These are phyloP conservation scores for Tympanuchus pallidicinctus DNA, from an alignment of 2,113 vertebrate species.

Conservation along the genomic window DNA sequence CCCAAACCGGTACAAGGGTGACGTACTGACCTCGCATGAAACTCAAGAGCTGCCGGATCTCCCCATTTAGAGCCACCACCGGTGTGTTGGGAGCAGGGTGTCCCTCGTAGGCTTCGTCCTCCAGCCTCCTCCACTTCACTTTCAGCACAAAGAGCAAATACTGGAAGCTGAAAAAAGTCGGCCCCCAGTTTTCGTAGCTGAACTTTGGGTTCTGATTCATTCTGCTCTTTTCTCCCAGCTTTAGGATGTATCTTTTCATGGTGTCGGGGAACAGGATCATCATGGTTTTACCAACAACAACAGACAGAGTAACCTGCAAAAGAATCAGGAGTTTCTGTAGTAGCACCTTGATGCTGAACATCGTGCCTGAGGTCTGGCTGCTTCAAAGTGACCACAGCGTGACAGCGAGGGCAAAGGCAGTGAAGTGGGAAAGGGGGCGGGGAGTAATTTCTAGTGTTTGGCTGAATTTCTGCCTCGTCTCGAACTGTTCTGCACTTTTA, in stretches of 20 bases:
- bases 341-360: background rate
- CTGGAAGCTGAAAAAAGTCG: constrained; percentile 73
- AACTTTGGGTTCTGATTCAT: constrained; percentile 85
- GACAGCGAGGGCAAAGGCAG: constrained; percentile 40
- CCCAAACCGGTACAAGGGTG: accelerated
- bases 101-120: constrained; percentile 81
- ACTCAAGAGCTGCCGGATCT: constrained; percentile 72
- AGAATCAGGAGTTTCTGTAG: constrained; percentile 65
- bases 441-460: background rate
- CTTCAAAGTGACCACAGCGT: accelerated
- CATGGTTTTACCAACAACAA: constrained; percentile 64
- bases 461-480: background rate
- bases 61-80: constrained; percentile 72
- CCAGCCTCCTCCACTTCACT: constrained; percentile 82
- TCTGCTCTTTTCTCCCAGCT: constrained; percentile 71
- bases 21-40: constrained; percentile 81
- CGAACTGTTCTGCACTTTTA: accelerated
- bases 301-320: constrained; percentile 55
- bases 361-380: background rate
- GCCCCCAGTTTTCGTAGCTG: constrained; percentile 89
- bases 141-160: constrained; percentile 78
- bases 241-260: constrained; percentile 78
- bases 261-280: constrained; percentile 77
- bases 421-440: background rate
- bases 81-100: constrained; percentile 83